A percentile compares a stretch with the other conserved stretches of the same genome.
Evolutionary conservation across 1,140 invertebrate species (phyloP).

Genomic region (Cyrtorhinus lividipennis): DNA sequence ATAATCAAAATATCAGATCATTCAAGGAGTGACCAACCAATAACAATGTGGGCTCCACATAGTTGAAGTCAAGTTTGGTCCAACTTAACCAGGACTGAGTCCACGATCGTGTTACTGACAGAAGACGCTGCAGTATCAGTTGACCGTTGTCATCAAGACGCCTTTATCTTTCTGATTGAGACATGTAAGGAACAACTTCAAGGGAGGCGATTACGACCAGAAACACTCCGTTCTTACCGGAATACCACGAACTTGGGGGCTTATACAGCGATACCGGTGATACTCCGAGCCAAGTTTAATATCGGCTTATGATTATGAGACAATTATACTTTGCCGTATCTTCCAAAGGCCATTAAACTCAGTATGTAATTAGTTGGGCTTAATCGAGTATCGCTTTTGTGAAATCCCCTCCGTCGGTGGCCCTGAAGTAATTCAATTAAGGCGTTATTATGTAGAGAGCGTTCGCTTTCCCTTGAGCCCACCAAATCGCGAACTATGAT

Average conservation of each 20-base stretch:
- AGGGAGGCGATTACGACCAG: too few relatives aligned
- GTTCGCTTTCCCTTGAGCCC: background rate
- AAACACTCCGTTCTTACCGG: too few relatives aligned
- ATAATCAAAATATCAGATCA: background rate
- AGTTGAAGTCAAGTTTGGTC: too few relatives aligned
- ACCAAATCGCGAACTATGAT: background rate
- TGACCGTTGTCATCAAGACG: too few relatives aligned
- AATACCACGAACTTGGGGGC: background rate
- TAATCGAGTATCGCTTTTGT: conserved; percentile 8
- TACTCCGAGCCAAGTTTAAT: background rate
- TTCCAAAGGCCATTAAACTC: conserved; percentile 1
- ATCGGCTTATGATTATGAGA: conserved; percentile 5
- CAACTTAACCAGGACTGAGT: too few relatives aligned
- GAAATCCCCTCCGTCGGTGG: background rate
- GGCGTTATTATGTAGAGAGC: background rate
- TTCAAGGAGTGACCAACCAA: background rate
- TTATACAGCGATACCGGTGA: background rate
- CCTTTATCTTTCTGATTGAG: too few relatives aligned
- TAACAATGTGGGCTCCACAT: too few relatives aligned
- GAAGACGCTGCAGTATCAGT: too few relatives aligned
- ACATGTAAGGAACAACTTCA: too few relatives aligned
- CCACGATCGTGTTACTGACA: too few relatives aligned
- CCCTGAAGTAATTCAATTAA: conserved; percentile 5
- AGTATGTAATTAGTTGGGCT: conserved; percentile 5
- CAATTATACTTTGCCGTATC: conserved; percentile 5